A percentile compares a stretch with the other conserved stretches of the same genome.
Evolutionary conservation across 2,113 vertebrate species (phyloP).

Genomic region (Alces alces): DNA sequence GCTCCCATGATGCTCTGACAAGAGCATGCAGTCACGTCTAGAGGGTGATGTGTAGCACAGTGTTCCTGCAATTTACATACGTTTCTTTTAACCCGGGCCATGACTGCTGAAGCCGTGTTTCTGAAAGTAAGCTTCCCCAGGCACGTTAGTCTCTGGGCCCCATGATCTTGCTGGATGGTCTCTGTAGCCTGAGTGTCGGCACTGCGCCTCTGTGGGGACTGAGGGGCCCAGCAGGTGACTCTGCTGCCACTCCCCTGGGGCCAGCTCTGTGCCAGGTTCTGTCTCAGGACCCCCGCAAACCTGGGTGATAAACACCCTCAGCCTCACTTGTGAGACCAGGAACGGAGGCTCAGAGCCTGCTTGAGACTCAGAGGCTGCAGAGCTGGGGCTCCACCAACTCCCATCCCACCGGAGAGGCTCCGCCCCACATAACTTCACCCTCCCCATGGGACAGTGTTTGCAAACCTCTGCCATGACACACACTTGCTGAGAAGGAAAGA

Average conservation of each 20-base stretch:
- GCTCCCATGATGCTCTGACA: rapidly evolving
- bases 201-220: rapidly evolving
- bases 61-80: rapidly evolving
- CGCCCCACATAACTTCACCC: rapidly evolving
- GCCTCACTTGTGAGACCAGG: not conserved
- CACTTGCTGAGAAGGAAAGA: not conserved
- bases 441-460: not conserved
- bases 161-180: not conserved
- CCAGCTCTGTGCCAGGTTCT: not conserved
- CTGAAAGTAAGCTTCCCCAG: not conserved
- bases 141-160: not conserved
- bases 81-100: not conserved
- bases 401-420: not conserved
- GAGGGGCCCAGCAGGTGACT: rapidly evolving
- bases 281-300: not conserved
- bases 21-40: not conserved
- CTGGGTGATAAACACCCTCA: not conserved
- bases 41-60: rapidly evolving
- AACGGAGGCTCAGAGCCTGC: not conserved
- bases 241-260: not conserved
- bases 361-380: rapidly evolving
- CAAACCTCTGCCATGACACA: not conserved
- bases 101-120: not conserved
- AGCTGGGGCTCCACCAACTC: no score
- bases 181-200: rapidly evolving